phyloP scores from a whole-genome alignment of 1,140 invertebrate species.

The Rhynchophorus ferrugineus region DNA sequence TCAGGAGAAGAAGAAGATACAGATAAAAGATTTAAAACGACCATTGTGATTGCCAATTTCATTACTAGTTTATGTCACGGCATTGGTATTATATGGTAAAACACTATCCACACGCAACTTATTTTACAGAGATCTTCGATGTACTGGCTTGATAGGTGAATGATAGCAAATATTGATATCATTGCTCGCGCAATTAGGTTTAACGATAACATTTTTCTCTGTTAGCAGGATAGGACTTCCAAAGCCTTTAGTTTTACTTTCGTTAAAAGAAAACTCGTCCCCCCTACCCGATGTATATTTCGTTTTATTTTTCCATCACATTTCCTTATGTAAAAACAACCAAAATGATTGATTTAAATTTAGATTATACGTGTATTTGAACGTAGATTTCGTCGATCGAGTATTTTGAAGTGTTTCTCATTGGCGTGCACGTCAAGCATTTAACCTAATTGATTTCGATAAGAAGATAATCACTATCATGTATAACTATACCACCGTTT shows the following conservation, averaged over 20 bases:
- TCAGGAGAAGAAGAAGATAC: slow-evolving; percentile 1
- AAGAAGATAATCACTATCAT: neutral
- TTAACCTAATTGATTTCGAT: neutral
- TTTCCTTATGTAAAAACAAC: too few species aligned
- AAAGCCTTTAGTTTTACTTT: neutral
- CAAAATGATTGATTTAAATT: neutral
- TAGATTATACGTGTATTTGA: neutral
- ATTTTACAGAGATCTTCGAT: slow-evolving; percentile 25
- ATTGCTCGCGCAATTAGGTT: slow-evolving; percentile 20
- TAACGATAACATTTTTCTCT: slow-evolving; percentile 18
- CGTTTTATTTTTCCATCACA: too few species aligned
- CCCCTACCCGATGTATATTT: too few species aligned
- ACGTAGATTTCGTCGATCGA: neutral
- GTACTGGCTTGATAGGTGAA: slow-evolving; percentile 25
- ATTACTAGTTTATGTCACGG: slow-evolving; percentile 16
- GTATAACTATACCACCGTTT: too few species aligned
- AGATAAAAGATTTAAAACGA: slow-evolving; percentile 10
- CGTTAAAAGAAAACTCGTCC: too few species aligned
- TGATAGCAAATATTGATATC: slow-evolving; percentile 32
- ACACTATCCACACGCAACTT: slow-evolving; percentile 22
- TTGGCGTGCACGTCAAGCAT: neutral
- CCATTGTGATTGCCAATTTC: slow-evolving; percentile 13
- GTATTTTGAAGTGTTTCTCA: neutral
- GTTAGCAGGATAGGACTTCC: slow-evolving; percentile 18
- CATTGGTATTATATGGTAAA: slow-evolving; percentile 9